Conservation (phyloP, 1,140 invertebrate genomes). For the Dysdera silvatica region DNA sequence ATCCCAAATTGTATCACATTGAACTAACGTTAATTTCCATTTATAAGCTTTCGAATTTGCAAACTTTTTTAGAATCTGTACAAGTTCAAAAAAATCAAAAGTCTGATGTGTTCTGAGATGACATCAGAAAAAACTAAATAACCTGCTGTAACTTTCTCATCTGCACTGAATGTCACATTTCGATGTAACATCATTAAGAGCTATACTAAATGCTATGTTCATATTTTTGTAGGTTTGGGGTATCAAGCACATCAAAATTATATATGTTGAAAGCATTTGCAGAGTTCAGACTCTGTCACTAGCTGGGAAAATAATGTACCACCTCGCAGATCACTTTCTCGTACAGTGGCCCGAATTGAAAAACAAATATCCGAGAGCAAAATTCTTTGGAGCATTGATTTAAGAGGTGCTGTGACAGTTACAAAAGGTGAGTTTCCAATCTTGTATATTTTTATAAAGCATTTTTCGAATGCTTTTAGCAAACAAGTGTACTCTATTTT, state of each 20-base stretch:
- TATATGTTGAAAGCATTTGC: conserved; percentile 92
- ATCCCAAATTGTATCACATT: no score
- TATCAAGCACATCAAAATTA: conserved; percentile 60
- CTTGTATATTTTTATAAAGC: no score
- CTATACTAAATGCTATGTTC: conserved; percentile 10
- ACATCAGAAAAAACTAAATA: background rate
- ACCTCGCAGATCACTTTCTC: conserved; percentile 72
- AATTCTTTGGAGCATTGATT: conserved; percentile 56
- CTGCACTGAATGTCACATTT: background rate
- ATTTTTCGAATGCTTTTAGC: no score
- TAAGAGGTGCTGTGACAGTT: conserved; percentile 41
- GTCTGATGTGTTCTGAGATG: no score
- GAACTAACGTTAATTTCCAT: no score
- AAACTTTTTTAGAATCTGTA: no score
- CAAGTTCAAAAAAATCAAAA: no score
- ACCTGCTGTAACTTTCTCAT: background rate
- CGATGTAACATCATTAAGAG: background rate
- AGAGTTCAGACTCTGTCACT: conserved; percentile 80
- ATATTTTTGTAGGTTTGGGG: conserved; percentile 50
- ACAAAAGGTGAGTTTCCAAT: no score
- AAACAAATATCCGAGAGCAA: conserved; percentile 52
- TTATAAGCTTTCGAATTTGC: no score
- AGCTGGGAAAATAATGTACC: conserved; percentile 75
- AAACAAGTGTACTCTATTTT: no score
- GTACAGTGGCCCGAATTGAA: conserved; percentile 79